These are phyloP conservation scores for Maconellicoccus hirsutus DNA, from an alignment of 1,140 invertebrate genomes.

Conservation along the genomic window DNA sequence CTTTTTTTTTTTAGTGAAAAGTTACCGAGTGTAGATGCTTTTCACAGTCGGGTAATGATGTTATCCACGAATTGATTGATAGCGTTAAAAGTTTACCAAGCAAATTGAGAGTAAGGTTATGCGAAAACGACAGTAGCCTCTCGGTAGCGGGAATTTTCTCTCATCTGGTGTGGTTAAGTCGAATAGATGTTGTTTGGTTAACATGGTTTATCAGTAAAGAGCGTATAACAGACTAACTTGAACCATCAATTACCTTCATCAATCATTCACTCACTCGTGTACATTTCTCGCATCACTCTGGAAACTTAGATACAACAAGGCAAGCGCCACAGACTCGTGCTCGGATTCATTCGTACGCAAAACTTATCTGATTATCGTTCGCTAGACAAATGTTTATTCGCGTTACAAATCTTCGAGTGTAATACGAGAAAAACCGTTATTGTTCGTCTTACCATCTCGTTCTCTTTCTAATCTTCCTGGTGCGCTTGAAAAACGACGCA, in stretches of 20 bases:
- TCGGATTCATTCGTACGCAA: too few relatives aligned
- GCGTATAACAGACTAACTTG: slow-evolving; percentile 14
- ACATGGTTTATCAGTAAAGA: slow-evolving; percentile 13
- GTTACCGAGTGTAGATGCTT: not conserved
- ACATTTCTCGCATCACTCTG: not conserved
- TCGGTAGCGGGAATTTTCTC: too few relatives aligned
- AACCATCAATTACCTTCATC: slow-evolving; percentile 10
- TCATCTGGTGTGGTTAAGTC: not conserved
- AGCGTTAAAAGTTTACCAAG: slow-evolving; percentile 7
- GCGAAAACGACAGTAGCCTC: not conserved
- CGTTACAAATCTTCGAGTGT: too few relatives aligned
- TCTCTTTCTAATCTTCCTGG: too few relatives aligned
- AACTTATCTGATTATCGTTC: too few relatives aligned
- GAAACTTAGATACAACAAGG: too few relatives aligned
- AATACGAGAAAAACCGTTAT: too few relatives aligned
- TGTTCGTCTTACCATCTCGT: too few relatives aligned
- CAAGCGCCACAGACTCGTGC: too few relatives aligned
- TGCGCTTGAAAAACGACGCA: too few relatives aligned
- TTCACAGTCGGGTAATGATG: slow-evolving; percentile 3
- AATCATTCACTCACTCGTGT: not conserved
- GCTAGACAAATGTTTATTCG: too few relatives aligned
- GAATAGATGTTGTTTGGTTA: slow-evolving; percentile 13
- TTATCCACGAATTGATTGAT: slow-evolving; percentile 7
- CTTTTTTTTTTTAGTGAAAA: too few relatives aligned
- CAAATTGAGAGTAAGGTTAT: slow-evolving; percentile 13